A percentile compares a stretch with the other conserved stretches of the same genome.
Evolutionary conservation across 2,797 vertebrate species (phyloP).

Genomic region (Microctenopoma stevenorrisi): DNA sequence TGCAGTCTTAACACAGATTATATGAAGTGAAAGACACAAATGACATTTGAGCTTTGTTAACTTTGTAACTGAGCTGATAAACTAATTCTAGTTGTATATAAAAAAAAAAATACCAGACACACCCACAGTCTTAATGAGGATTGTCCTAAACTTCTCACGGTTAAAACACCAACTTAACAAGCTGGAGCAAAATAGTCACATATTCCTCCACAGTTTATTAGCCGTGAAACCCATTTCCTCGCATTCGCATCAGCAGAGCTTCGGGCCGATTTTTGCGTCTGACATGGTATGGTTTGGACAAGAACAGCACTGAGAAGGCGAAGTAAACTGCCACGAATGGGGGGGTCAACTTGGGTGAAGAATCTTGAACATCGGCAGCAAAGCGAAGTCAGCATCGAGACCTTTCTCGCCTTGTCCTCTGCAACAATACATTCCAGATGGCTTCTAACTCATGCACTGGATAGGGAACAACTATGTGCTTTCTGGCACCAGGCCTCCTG

Average conservation of each 20-base stretch:
- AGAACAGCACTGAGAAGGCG: neutral
- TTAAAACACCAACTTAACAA: slow-evolving; percentile 47
- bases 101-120: neutral
- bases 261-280: neutral
- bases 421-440: slow-evolving; percentile 65
- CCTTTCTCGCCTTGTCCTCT: slow-evolving; percentile 30
- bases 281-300: neutral
- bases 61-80: neutral
- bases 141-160: neutral
- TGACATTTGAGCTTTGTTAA: slow-evolving; percentile 1
- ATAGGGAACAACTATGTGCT: slow-evolving; percentile 52
- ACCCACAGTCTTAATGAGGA: neutral
- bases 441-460: slow-evolving; percentile 52
- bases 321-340: slow-evolving; percentile 1
- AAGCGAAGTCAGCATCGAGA: slow-evolving; percentile 25
- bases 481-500: slow-evolving; percentile 49
- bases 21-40: slow-evolving; percentile 16
- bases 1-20: slow-evolving; percentile 43
- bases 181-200: slow-evolving; percentile 8
- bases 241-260: slow-evolving; percentile 14
- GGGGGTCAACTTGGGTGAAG: slow-evolving; percentile 42
- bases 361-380: slow-evolving; percentile 26
- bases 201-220: slow-evolving; percentile 14
- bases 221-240: slow-evolving; percentile 53
- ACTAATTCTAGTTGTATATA: neutral